Evolutionary conservation across 2,797 vertebrate species (phyloP), one percentile per base, ranked within the genome.

Genomic region (Rousettus madagascariensis): DNA sequence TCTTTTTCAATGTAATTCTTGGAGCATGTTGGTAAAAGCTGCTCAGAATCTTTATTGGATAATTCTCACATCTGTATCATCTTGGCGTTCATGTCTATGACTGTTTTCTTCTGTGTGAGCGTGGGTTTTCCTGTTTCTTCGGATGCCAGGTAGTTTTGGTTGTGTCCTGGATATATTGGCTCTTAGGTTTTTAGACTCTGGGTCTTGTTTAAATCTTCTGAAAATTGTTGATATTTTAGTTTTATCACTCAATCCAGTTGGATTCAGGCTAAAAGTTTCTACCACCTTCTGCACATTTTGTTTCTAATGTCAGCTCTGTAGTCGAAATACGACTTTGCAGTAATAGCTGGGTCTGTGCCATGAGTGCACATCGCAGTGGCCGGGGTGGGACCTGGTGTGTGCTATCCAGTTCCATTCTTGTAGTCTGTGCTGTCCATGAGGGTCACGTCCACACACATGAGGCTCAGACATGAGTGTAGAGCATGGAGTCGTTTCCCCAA

Each of bases 311-410:
- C 53, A 65, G 3, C 51, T 65, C 38, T 63, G 0, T 15, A 22
- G n/a, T 26, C 8, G 30, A 22, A 74, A 16, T 49, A 49, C 16
- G 46, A 0, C 24, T 80, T 33, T 17, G 7, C 3, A 17, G 16
- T 12, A 26, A 15, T 9, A n/a, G 28, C 30, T 26, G 17, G 16
- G 28, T 7, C 16, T 24, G 33, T n/a, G 38, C 46, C 4, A 13
- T 2, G 7, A 20, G 3, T 26, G 2, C 11, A 20, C n/a, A 5
- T 43, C 15, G 33, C 43, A 11, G 8, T 28, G 12, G 46, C 28
- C 11, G 19, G 30, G 22, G 24, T 55, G n/a, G 15, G 6, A 26
- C 6, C 5, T 5, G 1, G 17, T 33, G 2, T 19, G 1, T 2
- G 17, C 41, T 19, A 0, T 9, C 4, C 16, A 24, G 5, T 17